Base-by-base conservation (phyloP, 2,888 invertebrate species). In the Pinctada fucata region DNA sequence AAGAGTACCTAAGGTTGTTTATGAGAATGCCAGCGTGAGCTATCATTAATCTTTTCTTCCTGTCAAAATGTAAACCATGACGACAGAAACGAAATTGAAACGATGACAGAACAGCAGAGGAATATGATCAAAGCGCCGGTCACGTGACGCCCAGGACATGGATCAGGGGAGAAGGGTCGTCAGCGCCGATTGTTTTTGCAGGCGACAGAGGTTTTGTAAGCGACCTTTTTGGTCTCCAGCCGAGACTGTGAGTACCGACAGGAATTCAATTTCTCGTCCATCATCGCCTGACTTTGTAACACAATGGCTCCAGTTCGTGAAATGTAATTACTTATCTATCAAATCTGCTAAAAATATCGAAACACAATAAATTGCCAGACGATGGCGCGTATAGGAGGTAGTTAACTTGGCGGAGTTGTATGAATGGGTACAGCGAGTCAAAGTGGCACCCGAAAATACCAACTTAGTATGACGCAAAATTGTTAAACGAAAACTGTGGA, bases 281-380 rank as follows among this genome's bases (percentile, higher is more conserved):
- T 58, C 58, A 58, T 58, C 58, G 58, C 58, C 13, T 6, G 8
- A 6, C 6, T 58, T 58, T 58, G 58, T 10, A 58, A 58, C 58
- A 58, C 58, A 58, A 58, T 58, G 58, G 13, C 58, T 58, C 58
- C 58, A 58, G 13, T 10, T 58, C 13, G 58, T 58, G 58, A 58
- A 58, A 6, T 58, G 58, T 58, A 58, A 58, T 58, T 58, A 58
- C 58, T 58, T 58, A 58, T 58, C 58, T 58, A 58, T 58, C 58
- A 58, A 58, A 58, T 58, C 58, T 58, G 31, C 58, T 58, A 58
- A 58, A 58, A 58, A 58, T 58, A 58, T 58, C 58, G 58, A 58
- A 58, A 58, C 58, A 58, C 58, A 58, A 58, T 58, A 58, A 58
- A 58, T 58, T 58, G 58, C 8, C 58, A 58, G 13, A 13, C 13